Conservation (phyloP, 1,140 invertebrate genomes). For the Drosophila ohnishii region DNA sequence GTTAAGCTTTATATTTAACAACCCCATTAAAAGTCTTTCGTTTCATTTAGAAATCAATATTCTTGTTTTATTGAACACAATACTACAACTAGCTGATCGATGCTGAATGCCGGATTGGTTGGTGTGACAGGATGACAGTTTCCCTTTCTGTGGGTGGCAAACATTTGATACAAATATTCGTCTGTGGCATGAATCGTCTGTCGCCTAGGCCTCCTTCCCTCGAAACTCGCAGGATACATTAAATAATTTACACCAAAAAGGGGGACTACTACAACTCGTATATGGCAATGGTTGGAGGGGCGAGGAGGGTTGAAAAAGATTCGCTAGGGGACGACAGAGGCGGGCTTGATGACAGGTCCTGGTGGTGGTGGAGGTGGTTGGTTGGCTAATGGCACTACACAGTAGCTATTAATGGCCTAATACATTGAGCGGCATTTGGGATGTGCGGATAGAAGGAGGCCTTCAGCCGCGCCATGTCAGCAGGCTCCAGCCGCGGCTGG, state of each 20-base stretch:
- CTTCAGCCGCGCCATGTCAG: conserved; percentile 75
- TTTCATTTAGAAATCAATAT: conserved; percentile 59
- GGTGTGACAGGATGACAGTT: conserved; percentile 36
- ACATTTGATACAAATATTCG: conserved; percentile 81
- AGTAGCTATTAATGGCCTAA: conserved; percentile 82
- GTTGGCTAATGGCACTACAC: conserved; percentile 76
- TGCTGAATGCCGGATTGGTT: conserved; percentile 52
- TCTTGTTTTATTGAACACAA: conserved; percentile 74
- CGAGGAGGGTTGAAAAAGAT: conserved; percentile 45
- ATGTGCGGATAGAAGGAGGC: conserved; percentile 11
- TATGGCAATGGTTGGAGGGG: conserved; percentile 59
- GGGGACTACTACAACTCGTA: conserved; percentile 39
- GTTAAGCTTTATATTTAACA: too few species aligned
- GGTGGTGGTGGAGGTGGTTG: conserved; percentile 9
- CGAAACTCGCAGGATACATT: conserved; percentile 26
- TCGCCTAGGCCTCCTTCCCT: conserved; percentile 15
- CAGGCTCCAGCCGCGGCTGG: conserved; percentile 75
- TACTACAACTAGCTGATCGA: conserved; percentile 68
- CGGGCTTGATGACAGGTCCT: conserved; percentile 20
- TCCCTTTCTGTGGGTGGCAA: conserved; percentile 41
- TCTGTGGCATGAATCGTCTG: conserved; percentile 37
- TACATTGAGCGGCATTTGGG: conserved; percentile 72
- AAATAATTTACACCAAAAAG: conserved; percentile 56
- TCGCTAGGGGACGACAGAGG: conserved; percentile 24
- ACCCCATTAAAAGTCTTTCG: background rate